phyloP scores from a whole-genome alignment of 2,888 invertebrate genomes.

The Mesodorylaimus sp. region DNA sequence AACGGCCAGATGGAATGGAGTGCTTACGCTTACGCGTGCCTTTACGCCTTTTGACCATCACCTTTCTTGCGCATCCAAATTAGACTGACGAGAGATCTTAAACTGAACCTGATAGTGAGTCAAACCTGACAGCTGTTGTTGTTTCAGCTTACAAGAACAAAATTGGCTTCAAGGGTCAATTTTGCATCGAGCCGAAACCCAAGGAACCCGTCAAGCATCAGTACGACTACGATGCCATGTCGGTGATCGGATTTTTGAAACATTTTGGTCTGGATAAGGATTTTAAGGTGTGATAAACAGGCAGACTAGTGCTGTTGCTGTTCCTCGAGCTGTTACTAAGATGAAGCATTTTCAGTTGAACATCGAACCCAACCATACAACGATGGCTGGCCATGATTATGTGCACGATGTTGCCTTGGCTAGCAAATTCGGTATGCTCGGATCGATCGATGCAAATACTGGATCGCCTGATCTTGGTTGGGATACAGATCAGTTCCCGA shows the following conservation, averaged over 20 bases:
- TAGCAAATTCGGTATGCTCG: conserved; percentile 45
- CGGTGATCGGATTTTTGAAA: conserved; percentile 45
- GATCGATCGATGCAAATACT: conserved; percentile 41
- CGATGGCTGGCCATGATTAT: conserved; percentile 34
- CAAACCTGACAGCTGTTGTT: too few relatives aligned
- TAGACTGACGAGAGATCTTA: too few relatives aligned
- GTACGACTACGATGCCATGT: conserved; percentile 46
- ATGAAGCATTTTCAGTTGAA: conserved; percentile 39
- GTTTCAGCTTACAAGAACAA: conserved; percentile 44
- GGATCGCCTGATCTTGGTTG: conserved; percentile 37
- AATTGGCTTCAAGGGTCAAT: conserved; percentile 42
- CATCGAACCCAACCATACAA: conserved; percentile 43
- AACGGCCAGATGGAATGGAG: too few relatives aligned
- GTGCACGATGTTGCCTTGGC: conserved; percentile 43
- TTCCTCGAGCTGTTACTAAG: too few relatives aligned
- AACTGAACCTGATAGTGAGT: too few relatives aligned
- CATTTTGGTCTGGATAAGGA: conserved; percentile 43
- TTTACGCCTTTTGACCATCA: too few relatives aligned
- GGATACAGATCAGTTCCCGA: conserved; percentile 40
- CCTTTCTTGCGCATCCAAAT: too few relatives aligned
- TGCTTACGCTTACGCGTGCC: too few relatives aligned
- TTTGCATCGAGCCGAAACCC: conserved; percentile 40
- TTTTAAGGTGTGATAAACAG: conserved; percentile 36
- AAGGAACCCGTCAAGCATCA: conserved; percentile 41
- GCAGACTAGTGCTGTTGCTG: background rate